A percentile compares a stretch with the other conserved stretches of the same genome.
These are phyloP conservation scores for Origma solitaria DNA, from an alignment of 2,113 vertebrate species.

Conservation along the genomic window DNA sequence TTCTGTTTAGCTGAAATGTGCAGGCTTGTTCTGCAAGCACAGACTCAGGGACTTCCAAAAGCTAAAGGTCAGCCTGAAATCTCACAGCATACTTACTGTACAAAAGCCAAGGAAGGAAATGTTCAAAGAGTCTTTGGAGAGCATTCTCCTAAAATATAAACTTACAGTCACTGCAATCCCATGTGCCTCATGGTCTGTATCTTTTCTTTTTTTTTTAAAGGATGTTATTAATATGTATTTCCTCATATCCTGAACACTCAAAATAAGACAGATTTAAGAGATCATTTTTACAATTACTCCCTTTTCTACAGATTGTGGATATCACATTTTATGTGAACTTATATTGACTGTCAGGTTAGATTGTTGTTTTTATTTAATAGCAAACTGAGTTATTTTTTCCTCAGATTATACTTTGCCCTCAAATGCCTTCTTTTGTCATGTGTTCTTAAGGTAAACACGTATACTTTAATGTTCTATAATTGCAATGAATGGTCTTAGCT, in stretches of 20 bases:
- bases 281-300: neutral
- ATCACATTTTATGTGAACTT: neutral
- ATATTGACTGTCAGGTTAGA: neutral
- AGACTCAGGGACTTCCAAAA: conserved; percentile 10
- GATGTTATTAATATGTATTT: neutral
- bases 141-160: neutral
- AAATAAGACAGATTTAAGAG: neutral
- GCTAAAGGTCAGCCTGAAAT: conserved; percentile 51
- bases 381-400: neutral
- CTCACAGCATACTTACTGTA: conserved; percentile 38
- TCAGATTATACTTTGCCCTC: neutral
- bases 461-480: neutral
- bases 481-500: neutral
- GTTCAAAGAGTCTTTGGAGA: conserved; percentile 8
- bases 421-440: neutral
- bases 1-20: neutral
- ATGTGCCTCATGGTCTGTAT: neutral
- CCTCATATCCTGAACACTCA: neutral
- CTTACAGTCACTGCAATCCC: neutral
- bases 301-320: neutral
- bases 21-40: conserved; percentile 2
- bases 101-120: conserved; percentile 62
- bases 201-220: neutral
- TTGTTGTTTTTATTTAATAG: neutral
- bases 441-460: neutral